Percentiles rank a stretch among this genome's conserved stretches.
Conservation (phyloP, 2,888 invertebrate genomes). For the Dasypolia templi region DNA sequence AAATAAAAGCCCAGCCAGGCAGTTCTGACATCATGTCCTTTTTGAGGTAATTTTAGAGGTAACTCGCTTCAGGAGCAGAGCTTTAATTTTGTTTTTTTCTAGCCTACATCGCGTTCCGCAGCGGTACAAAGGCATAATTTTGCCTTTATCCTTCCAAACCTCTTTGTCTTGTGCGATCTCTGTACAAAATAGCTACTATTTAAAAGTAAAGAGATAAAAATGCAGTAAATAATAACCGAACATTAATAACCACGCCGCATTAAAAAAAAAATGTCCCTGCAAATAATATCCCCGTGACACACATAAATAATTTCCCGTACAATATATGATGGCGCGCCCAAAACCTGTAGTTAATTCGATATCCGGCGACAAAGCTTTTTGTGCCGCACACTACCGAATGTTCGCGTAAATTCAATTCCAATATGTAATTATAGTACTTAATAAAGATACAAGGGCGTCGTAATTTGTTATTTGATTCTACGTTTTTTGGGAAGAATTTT, state of each 20-base stretch:
- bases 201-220: not conserved
- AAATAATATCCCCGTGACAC: conserved; percentile 31
- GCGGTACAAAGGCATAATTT: no score
- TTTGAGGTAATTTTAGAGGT: no score
- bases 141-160: not conserved
- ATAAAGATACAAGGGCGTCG: conserved; percentile 44
- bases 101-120: no score
- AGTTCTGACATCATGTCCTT: no score
- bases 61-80: no score
- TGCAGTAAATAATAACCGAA: not conserved
- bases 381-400: conserved; percentile 25
- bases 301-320: conserved; percentile 19
- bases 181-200: not conserved
- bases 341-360: conserved; percentile 58
- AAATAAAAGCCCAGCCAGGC: no score
- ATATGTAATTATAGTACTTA: conserved; percentile 51
- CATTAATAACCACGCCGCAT: not conserved
- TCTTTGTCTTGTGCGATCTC: not conserved
- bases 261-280: conserved; percentile 16
- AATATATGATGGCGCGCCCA: conserved; percentile 33
- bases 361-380: conserved; percentile 57
- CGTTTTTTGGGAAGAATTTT: not conserved
- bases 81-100: no score
- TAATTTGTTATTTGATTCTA: conserved; percentile 43
- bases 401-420: conserved; percentile 58